Evolutionary conservation across 2,888 invertebrate genomes (phyloP), one percentile per base, ranked within the genome.

Genomic region (Oxystoma pomonae): DNA sequence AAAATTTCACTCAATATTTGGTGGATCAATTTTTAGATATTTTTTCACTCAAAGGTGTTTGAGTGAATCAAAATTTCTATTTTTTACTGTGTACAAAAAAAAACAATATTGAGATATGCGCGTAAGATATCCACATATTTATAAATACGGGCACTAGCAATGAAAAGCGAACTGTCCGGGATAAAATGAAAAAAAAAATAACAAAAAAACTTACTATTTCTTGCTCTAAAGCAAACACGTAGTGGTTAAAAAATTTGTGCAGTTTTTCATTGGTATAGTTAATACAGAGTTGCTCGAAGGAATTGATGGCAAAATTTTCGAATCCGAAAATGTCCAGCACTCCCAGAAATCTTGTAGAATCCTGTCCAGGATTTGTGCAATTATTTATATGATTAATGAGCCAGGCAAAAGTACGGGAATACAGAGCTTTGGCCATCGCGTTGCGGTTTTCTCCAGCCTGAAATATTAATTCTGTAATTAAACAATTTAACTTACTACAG

Each of bases 241-340:
- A 96, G 77, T 96, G 95, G 82, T 96, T 96, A 81, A 97, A 97
- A 83, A 96, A 96, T 83, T 94, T 94, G 78, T 96, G 96, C 49
- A 96, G 84, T 78, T 96, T 96, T 79, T 96, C 95, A 77, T 96
- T 96, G 0, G 95, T 94, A 80, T 94, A 96, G 81, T 96, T 96
- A 69, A 96, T 96, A 78, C 95, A 95, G 12, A 95, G 85, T 75
- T 96, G 96, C 77, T 96, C 96, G 72, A 96, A 90, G 1, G 94
- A 94, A 79, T 96, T 96, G n/a, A 87, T 84, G 1, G 87, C 83
- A 79, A 96, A 96, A 83, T 96, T 95, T 81, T 96, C 96, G 78
- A 96, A 96, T 62, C 95, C 96, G 77, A 96, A 96, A 72, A 96
- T 96, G 78, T 96, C 96, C 53, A 96, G 84, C 5, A 96, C 94